Evolutionary conservation across 2,888 invertebrate species (phyloP), one percentile per base, ranked within the genome.

Genomic region (Conchocele bisecta): DNA sequence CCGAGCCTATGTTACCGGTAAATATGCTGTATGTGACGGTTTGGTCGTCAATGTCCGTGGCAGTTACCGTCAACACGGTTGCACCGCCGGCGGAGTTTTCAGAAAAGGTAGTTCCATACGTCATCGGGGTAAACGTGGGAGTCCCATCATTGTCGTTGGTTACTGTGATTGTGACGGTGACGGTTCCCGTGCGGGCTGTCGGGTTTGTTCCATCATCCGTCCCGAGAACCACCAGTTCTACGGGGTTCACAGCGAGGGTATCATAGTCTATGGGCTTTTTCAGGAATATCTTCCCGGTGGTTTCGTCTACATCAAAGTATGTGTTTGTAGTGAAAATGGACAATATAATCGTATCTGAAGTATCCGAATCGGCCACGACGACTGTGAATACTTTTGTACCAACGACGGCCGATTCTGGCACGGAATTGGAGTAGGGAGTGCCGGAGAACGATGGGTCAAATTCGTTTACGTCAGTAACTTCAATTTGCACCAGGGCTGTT

Each of bases 81-180:
- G 72, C 51, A 7, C 81, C 83, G 11, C 60, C 41, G 3, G 59
- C 56, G 0, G 73, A 78, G 61, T 83, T 80, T 64, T 88, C 88
- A 4, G 73, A 50, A n/a, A 87, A 70, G 29, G 46, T 70, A 6
- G 82, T 74, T 5, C 70, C 51, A 65, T 84, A 87, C 1, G 81
- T 70, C 9, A 74, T 60, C 9, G 72, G 70, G 9, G 50, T 50
- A 58, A 85, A 85, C 2, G 68, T 57, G 3, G 86, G 85, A 15
- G 56, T 56, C 51, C 80, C 83, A 68, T 86, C 85, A 54, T 86
- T 84, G 31, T 60, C 61, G 58, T 85, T 84, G 7, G 57, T 37
- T 11, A 86, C 57, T 17, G 79, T 79, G 4, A 84, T 50, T 5
- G 76, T 67, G 9, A 79, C 59, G 2, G 75, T 79, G n/a, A 69